Conservation (phyloP, 2,113 vertebrate genomes). For the Osmerus eperlanus region DNA sequence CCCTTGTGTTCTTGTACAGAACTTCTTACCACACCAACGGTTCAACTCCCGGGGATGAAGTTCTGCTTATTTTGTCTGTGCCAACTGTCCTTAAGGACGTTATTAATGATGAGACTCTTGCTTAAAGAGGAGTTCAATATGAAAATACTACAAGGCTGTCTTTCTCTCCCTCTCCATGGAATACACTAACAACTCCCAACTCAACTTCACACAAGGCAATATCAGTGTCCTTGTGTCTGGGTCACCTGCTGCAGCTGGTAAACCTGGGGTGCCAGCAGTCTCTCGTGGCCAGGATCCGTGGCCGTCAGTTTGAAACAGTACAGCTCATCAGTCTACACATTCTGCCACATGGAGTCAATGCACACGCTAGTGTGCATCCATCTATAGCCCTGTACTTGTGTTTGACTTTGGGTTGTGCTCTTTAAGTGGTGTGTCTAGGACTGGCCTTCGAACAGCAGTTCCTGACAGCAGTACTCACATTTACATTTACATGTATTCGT, state of each 20-base stretch:
- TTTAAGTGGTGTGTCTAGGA: not conserved
- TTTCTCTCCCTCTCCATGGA: not conserved
- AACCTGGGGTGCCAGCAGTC: not conserved
- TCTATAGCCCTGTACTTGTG: not conserved
- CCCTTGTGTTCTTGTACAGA: constrained; percentile 20
- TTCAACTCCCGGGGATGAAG: constrained; percentile 27
- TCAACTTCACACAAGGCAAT: not conserved
- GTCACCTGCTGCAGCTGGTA: constrained; percentile 16
- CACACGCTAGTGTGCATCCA: not conserved
- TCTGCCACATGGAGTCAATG: not conserved
- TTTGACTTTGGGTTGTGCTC: not conserved
- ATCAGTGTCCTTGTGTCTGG: no score
- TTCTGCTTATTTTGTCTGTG: constrained; percentile 38
- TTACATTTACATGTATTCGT: no score
- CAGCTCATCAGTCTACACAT: not conserved
- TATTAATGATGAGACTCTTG: constrained; percentile 41
- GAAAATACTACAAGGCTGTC: constrained; percentile 6
- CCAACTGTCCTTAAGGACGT: constrained; percentile 35
- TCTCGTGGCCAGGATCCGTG: not conserved
- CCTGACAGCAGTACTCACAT: no score
- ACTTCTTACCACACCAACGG: constrained; percentile 13
- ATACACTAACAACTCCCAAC: not conserved
- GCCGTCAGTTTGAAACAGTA: not conserved
- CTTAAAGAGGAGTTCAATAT: constrained; percentile 16
- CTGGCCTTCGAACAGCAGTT: not conserved